phyloP scores from a whole-genome alignment of 2,113 vertebrate species.

The Tyto alba region DNA sequence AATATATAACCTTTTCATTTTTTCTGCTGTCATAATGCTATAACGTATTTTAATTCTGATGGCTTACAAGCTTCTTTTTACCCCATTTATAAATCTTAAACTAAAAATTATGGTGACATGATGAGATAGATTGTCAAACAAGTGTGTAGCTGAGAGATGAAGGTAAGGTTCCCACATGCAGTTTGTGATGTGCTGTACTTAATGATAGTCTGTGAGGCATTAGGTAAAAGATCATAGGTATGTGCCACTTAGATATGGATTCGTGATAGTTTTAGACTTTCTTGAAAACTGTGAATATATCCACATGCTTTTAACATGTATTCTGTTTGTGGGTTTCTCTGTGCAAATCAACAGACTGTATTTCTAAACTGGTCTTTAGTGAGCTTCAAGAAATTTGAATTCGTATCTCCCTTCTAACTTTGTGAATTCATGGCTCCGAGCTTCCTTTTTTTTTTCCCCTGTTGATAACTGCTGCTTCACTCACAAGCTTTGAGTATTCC shows the following conservation, averaged over 20 bases:
- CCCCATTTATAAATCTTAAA: background rate
- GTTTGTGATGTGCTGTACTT: background rate
- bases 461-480: background rate
- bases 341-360: background rate
- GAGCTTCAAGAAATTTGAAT: background rate
- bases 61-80: background rate
- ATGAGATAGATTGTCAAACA: background rate
- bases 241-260: background rate
- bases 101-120: background rate
- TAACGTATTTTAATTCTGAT: background rate
- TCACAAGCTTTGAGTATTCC: background rate
- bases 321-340: background rate
- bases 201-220: background rate
- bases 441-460: accelerated
- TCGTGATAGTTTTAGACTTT: background rate
- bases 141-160: background rate
- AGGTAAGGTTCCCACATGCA: background rate
- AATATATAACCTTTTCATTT: background rate
- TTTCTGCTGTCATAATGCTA: background rate
- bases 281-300: background rate
- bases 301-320: background rate
- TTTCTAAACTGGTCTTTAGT: background rate
- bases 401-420: background rate
- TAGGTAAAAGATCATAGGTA: background rate
- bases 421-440: background rate